Percentiles rank a stretch among this genome's conserved stretches.
Conservation (phyloP, 2,113 vertebrate genomes). For the Clarias macrocephalus region DNA sequence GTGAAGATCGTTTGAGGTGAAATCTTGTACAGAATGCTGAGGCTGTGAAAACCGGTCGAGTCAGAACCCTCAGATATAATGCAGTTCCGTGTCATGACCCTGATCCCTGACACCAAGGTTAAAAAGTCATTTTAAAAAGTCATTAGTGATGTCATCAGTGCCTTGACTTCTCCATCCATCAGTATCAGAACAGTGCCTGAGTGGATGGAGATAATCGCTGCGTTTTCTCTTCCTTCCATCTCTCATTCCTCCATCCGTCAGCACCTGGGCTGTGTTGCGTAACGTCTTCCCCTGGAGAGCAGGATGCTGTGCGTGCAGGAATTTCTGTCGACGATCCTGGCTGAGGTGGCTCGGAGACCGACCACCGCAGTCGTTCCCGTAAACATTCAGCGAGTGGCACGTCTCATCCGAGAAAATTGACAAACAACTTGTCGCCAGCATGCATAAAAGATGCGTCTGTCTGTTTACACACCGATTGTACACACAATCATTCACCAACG, state of each 20-base stretch:
- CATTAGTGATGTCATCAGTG: not conserved
- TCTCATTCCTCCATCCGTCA: slow-evolving; percentile 1
- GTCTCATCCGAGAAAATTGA: too few relatives aligned
- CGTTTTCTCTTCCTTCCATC: not conserved
- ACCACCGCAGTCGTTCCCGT: too few relatives aligned
- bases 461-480: too few relatives aligned
- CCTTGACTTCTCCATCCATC: not conserved
- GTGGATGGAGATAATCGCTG: not conserved
- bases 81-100: not conserved
- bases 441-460: too few relatives aligned
- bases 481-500: too few relatives aligned
- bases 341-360: too few relatives aligned
- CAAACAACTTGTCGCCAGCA: too few relatives aligned
- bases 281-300: not conserved
- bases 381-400: too few relatives aligned
- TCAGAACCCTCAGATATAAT: not conserved
- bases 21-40: not conserved
- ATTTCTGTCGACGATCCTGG: not conserved
- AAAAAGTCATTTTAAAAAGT: not conserved
- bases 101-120: not conserved
- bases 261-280: slow-evolving; percentile 4
- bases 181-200: not conserved
- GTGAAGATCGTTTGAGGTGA: not conserved
- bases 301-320: not conserved
- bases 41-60: not conserved